Percentiles rank a stretch among this genome's conserved stretches.
These are phyloP conservation scores for Cyaniris semiargus DNA, from an alignment of 2,888 invertebrate genomes.

Conservation along the genomic window DNA sequence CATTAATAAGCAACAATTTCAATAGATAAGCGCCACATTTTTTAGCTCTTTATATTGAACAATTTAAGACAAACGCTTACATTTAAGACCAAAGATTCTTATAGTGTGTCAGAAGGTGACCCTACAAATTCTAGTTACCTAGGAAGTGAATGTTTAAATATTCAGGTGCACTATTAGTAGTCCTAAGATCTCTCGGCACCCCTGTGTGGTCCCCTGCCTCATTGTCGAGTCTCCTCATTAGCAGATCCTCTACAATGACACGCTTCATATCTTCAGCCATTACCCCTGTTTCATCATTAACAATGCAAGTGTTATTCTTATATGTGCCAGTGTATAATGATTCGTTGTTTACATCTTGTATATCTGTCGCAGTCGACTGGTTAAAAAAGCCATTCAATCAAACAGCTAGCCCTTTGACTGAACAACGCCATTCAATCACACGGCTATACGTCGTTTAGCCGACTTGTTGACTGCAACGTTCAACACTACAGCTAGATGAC, in stretches of 20 bases:
- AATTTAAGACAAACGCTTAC: no score
- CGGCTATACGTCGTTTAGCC: no score
- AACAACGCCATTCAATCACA: no score
- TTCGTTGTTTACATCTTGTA: not conserved
- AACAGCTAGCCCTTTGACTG: no score
- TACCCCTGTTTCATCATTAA: slow-evolving; percentile 30
- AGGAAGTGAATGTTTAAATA: not conserved
- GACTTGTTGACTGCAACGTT: no score
- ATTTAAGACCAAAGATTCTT: no score
- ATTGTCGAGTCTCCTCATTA: slow-evolving; percentile 43
- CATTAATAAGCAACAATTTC: not conserved
- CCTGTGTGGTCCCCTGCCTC: slow-evolving; percentile 13
- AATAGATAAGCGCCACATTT: not conserved
- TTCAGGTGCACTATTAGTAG: slow-evolving; percentile 12
- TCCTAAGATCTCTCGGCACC: slow-evolving; percentile 19
- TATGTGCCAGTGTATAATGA: slow-evolving; percentile 28
- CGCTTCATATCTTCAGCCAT: slow-evolving; percentile 21
- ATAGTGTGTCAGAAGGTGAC: not conserved
- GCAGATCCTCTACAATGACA: slow-evolving; percentile 51
- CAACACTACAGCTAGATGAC: no score
- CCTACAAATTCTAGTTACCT: not conserved
- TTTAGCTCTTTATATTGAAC: no score
- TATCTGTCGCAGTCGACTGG: no score
- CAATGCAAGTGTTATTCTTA: slow-evolving; percentile 27
- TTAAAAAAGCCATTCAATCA: no score